Base-by-base conservation (phyloP, 2,888 invertebrate species). In the Parnassius orleans region DNA sequence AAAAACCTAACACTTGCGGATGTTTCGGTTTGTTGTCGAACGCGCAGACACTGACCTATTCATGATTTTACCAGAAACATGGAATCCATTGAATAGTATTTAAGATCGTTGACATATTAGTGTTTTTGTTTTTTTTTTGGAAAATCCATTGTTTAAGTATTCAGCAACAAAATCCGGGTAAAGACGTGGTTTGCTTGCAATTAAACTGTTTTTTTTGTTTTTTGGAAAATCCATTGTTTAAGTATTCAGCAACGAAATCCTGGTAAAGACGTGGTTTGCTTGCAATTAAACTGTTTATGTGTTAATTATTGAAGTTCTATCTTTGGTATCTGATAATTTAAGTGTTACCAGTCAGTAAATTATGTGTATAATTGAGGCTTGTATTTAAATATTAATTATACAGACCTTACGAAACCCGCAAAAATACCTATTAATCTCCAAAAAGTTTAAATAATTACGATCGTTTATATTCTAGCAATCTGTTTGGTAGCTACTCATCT, bases 41-140 rank as follows among this genome's bases (percentile, higher is more conserved):
- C 15, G 9, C 50, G 10, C 24, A 19, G 47, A 15, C 14, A 24
- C 15, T 59, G 11, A 41, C 47, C 43, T 56, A 56, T 56, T 52
- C 56, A 46, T 52, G 61, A 54, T 12, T 14, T 61, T 19, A 33
- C 41, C 3, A 44, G 60, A 60, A 55, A 50, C 55, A 15, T 56
- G 14, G n/a, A 52, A 11, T 24, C 52, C 9, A 11, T 48, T 7
- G 44, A 57, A 56, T 44, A 47, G 56, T 56, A 56, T 58, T 58
- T 44, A 60, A 48, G 9, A 48, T 48, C 10, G 19, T 10, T 19
- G 12, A 14, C 41, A 14, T 33, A 9, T 50, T 48, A 42, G 46
- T 53, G 41, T 12, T 47, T 7, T 19, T 24, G 2, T 24, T 24
- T 19, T 24, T n/a, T n/a, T 19, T 19, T 19, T 19, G 51, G 56